Evolutionary conservation across 2,113 vertebrate species (phyloP), one percentile per base, ranked within the genome.

Genomic region (Cebus imitator): DNA sequence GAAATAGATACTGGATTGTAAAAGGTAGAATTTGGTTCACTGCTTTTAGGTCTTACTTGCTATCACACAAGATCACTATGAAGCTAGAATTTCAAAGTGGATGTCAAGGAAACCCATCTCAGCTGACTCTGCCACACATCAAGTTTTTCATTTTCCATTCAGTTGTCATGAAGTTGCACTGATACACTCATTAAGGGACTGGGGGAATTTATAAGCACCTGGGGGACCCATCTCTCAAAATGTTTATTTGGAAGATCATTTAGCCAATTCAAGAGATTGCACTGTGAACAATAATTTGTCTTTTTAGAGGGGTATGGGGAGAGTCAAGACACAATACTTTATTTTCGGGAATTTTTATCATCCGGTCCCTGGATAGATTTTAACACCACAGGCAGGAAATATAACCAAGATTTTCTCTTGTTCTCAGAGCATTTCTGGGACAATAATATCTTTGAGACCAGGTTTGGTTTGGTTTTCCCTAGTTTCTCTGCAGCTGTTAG

Each of bases 211-310:
- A 72, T 86, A 94, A 96, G 87, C 79, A 97, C 92, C 92, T 81
- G 72, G 80, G 87, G 91, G 79, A 87, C 37, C 61, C 76, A 93
- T 78, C 37, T 97, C 90, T 98, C 90, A 90, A 84, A 97, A 90
- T 96, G 76, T 97, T 98, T 92, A 96, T 97, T 96, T 90, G 92
- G 95, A 97, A 90, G 91, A 58, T 81, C 64, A 90, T 95, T 96
- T 97, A 97, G 68, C 37, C 80, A 96, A 72, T 96, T 96, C 66
- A 95, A 87, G 48, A 95, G 83, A 96, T 81, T 95, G 89, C 75
- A 84, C 43, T 95, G 87, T 96, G 87, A 95, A 73, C 58, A 87
- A 87, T 68, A 97, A 66, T 93, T 96, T 95, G 70, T 94, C 87
- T 87, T 97, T 97, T 97, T 92, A 97, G 78, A 95, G 94, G 84